Evolutionary conservation across 2,888 invertebrate genomes (phyloP).

Genomic region (Fabriciana adippe): DNA sequence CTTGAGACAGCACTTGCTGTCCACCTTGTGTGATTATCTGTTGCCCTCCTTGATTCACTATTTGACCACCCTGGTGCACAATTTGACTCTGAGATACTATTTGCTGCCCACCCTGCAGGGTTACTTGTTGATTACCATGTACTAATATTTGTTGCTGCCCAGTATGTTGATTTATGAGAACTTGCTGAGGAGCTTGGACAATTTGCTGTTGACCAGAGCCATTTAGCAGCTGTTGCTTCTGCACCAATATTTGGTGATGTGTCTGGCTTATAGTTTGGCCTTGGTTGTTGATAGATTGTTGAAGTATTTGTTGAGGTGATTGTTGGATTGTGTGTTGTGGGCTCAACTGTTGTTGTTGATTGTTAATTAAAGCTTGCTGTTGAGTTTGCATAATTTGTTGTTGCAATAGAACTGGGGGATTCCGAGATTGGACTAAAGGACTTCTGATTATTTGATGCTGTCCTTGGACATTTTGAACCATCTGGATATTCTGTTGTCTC

Average conservation of each 20-base stretch:
- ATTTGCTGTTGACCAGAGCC: conserved; percentile 78
- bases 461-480: conserved; percentile 79
- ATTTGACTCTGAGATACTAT: conserved; percentile 75
- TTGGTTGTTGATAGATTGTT: conserved; percentile 82
- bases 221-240: conserved; percentile 83
- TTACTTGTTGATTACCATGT: conserved; percentile 77
- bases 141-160: conserved; percentile 78
- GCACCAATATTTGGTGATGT: conserved; percentile 75
- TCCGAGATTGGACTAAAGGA: conserved; percentile 71
- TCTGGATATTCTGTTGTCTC: conserved; percentile 78
- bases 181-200: conserved; percentile 78
- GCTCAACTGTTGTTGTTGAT: conserved; percentile 73
- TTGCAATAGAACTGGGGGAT: conserved; percentile 78
- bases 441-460: conserved; percentile 78
- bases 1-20: conserved; percentile 74
- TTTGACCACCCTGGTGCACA: conserved; percentile 74
- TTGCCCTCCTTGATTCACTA: conserved; percentile 73
- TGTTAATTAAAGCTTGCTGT: conserved; percentile 73
- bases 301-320: conserved; percentile 82
- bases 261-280: conserved; percentile 77
- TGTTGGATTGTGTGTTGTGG: conserved; percentile 82
- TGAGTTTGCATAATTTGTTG: conserved; percentile 83
- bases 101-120: conserved; percentile 74
- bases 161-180: conserved; percentile 75
- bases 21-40: conserved; percentile 71